phyloP scores from a whole-genome alignment of 2,888 invertebrate genomes.

The Rhabditophanes sp. region DNA sequence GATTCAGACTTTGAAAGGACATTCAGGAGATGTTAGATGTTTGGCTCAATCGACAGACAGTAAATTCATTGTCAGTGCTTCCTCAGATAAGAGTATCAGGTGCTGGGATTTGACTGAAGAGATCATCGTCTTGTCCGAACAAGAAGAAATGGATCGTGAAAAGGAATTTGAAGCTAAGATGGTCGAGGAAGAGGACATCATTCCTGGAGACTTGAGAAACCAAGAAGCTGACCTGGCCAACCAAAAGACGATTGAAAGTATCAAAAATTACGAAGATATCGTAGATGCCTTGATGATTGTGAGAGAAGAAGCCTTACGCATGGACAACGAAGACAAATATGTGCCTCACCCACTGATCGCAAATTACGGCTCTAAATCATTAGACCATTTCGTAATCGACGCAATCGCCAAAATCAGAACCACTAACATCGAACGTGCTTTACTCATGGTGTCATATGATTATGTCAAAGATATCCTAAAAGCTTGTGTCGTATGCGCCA shows the following conservation, averaged over 20 bases:
- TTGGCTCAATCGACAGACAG: constrained; percentile 22
- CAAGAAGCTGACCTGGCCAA: constrained; percentile 61
- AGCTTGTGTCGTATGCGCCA: constrained; percentile 57
- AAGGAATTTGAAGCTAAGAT: constrained; percentile 49
- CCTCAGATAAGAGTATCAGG: constrained; percentile 71
- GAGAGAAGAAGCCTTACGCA: constrained; percentile 19
- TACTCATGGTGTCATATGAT: constrained; percentile 68
- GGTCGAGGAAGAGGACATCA: constrained; percentile 46
- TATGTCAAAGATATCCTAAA: constrained; percentile 63
- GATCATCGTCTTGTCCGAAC: constrained; percentile 76
- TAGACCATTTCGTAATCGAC: constrained; percentile 12
- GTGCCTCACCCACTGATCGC: constrained; percentile 63
- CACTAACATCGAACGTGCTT: constrained; percentile 76
- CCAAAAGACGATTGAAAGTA: constrained; percentile 69
- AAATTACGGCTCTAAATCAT: constrained; percentile 54
- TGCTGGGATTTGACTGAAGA: constrained; percentile 71
- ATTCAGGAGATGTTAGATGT: constrained; percentile 29
- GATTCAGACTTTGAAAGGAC: constrained; percentile 64
- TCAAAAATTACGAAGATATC: constrained; percentile 64
- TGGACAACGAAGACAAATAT: not conserved
- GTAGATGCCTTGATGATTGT: constrained; percentile 73
- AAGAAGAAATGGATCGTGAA: constrained; percentile 55
- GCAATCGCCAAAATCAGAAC: constrained; percentile 28
- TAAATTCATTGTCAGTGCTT: constrained; percentile 50
- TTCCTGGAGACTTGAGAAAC: not conserved